Evolutionary conservation across 2,888 invertebrate genomes (phyloP).

Genomic region (Campopleginae sp.): DNA sequence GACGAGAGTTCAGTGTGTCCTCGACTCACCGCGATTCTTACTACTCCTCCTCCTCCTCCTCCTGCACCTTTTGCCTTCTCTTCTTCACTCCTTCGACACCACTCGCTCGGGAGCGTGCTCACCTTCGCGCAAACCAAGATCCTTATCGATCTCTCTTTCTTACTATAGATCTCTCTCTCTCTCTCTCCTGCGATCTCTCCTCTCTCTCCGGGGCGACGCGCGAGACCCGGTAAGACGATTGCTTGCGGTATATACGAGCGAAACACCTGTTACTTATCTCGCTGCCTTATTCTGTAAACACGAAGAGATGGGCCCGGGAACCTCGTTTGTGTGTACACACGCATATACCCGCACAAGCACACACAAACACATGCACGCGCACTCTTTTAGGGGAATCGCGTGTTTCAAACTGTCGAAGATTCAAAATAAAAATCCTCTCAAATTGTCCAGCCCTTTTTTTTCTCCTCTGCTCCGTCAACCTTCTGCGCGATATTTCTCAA

Average conservation of each 20-base stretch:
- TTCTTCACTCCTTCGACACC: conserved; percentile 64
- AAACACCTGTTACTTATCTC: conserved; percentile 69
- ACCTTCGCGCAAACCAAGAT: conserved; percentile 67
- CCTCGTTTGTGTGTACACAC: conserved; percentile 26
- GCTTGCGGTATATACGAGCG: conserved; percentile 67
- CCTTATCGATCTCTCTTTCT: conserved; percentile 64
- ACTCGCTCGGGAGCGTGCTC: conserved; percentile 61
- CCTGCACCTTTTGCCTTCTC: conserved; percentile 48
- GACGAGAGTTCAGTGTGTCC: conserved; percentile 67
- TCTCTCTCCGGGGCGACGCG: conserved; percentile 45
- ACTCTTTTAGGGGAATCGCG: conserved; percentile 25
- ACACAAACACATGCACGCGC: conserved; percentile 24
- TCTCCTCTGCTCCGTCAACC: neutral
- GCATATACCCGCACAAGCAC: conserved; percentile 6
- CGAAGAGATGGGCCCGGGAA: conserved; percentile 51
- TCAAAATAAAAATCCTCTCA: neutral
- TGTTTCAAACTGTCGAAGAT: conserved; percentile 14
- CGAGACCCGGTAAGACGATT: conserved; percentile 55
- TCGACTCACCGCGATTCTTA: conserved; percentile 64
- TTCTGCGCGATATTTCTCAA: neutral
- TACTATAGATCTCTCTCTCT: neutral
- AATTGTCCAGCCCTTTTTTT: conserved; percentile 3
- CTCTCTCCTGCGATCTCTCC: conserved; percentile 12
- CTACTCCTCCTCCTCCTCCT: conserved; percentile 36
- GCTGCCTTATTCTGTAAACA: conserved; percentile 66